A percentile compares a stretch with the other conserved stretches of the same genome.
phyloP scores from a whole-genome alignment of 2,888 invertebrate genomes.

The Acleris emargana region DNA sequence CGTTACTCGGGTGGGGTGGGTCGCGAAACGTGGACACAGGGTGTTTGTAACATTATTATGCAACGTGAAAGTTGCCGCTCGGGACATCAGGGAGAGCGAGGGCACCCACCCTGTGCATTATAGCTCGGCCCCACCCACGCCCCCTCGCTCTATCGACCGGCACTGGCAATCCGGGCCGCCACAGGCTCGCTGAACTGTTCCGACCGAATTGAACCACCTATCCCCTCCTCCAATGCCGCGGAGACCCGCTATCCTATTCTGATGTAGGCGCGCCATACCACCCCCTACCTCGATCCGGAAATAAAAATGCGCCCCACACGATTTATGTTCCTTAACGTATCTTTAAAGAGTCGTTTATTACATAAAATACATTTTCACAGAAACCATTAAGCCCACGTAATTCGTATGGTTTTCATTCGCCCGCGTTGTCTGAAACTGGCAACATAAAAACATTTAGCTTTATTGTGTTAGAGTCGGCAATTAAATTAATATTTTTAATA shows the following conservation, averaged over 20 bases:
- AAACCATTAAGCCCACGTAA: conserved; percentile 1
- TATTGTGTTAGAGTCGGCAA: no score
- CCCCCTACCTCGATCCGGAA: conserved; percentile 45
- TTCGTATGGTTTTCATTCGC: not conserved
- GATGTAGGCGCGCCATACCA: conserved; percentile 32
- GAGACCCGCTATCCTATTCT: conserved; percentile 47
- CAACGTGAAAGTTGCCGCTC: conserved; percentile 64
- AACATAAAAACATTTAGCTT: no score
- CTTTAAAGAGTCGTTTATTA: conserved; percentile 27
- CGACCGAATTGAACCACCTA: conserved; percentile 59
- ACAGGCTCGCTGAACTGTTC: conserved; percentile 60
- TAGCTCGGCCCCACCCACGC: conserved; percentile 71
- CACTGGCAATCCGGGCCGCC: conserved; percentile 68
- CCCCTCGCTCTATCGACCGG: conserved; percentile 79
- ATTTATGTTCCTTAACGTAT: conserved; percentile 37
- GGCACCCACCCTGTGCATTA: conserved; percentile 75
- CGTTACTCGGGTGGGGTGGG: conserved; percentile 35
- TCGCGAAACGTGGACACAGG: conserved; percentile 47
- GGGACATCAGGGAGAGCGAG: conserved; percentile 72
- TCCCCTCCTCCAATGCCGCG: conserved; percentile 46
- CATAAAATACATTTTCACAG: conserved; percentile 8
- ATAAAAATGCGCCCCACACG: conserved; percentile 44
- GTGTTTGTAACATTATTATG: conserved; percentile 65
- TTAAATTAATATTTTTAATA: no score
- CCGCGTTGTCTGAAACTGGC: no score